A percentile compares a stretch with the other conserved stretches of the same genome.
Conservation (phyloP, 1,140 invertebrate genomes). For the Scaptodrosophila lebanonensis region DNA sequence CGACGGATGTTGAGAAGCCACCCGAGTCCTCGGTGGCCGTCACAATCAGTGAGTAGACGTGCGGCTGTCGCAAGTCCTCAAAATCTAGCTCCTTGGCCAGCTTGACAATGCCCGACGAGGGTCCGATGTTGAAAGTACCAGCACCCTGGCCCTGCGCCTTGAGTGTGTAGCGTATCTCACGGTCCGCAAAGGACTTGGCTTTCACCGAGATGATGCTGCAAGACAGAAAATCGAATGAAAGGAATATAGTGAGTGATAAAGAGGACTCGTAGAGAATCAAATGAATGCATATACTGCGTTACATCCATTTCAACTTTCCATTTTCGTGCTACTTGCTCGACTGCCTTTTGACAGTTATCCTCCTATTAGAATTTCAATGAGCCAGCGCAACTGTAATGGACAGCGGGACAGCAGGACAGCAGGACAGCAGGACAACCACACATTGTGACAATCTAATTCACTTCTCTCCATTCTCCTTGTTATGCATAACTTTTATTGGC, state of each 20-base stretch:
- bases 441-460: slow-evolving; percentile 28
- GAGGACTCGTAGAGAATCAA: slow-evolving; percentile 27
- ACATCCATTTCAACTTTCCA: slow-evolving; percentile 13
- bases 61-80: slow-evolving; percentile 94
- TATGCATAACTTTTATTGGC: slow-evolving; percentile 67
- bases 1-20: slow-evolving; percentile 95
- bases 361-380: slow-evolving; percentile 70
- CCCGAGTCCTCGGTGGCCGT: slow-evolving; percentile 97
- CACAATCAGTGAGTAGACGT: slow-evolving; percentile 93
- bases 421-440: slow-evolving; percentile 1
- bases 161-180: slow-evolving; percentile 94
- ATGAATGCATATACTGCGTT: slow-evolving; percentile 45
- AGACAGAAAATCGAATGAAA: slow-evolving; percentile 5
- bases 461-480: slow-evolving; percentile 27
- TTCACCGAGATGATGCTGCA: slow-evolving; percentile 92
- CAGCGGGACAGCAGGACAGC: neutral
- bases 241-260: slow-evolving; percentile 8
- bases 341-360: slow-evolving; percentile 71
- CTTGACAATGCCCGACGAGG: slow-evolving; percentile 95
- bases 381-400: slow-evolving; percentile 14
- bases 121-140: slow-evolving; percentile 96
- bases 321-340: slow-evolving; percentile 45
- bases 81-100: slow-evolving; percentile 96
- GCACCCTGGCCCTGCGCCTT: slow-evolving; percentile 96
- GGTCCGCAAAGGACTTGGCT: slow-evolving; percentile 96